Conservation (phyloP, 2,888 invertebrate genomes). For the Macroteleia sp. region DNA sequence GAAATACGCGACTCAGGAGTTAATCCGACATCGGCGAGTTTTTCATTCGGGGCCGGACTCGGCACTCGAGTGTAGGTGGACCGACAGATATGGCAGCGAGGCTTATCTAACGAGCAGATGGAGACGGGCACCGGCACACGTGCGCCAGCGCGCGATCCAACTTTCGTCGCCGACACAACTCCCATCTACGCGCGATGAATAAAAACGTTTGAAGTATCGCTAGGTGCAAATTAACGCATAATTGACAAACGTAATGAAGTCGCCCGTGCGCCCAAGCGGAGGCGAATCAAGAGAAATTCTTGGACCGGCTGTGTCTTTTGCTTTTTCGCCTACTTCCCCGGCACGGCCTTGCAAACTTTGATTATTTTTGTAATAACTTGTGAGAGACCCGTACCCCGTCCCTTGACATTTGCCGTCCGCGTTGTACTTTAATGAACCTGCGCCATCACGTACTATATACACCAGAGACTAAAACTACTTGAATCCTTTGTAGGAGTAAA, state of each 20-base stretch:
- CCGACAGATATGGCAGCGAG: conserved; percentile 52
- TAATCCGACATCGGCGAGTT: conserved; percentile 60
- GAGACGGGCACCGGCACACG: conserved; percentile 42
- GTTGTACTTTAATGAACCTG: too few relatives aligned
- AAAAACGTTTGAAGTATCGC: conserved; percentile 84
- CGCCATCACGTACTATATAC: too few relatives aligned
- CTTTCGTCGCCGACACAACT: too few relatives aligned
- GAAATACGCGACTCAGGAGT: conserved; percentile 59
- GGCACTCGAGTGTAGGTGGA: conserved; percentile 40
- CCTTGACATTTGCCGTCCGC: too few relatives aligned
- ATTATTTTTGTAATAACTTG: conserved; percentile 83
- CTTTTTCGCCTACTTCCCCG: conserved; percentile 55
- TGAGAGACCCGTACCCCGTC: conserved; percentile 12
- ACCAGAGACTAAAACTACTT: too few relatives aligned
- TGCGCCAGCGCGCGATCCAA: too few relatives aligned
- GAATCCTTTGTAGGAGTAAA: conserved; percentile 8
- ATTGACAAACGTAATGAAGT: conserved; percentile 84
- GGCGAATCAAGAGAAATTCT: conserved; percentile 66
- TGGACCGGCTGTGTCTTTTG: conserved; percentile 40
- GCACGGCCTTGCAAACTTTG: conserved; percentile 75
- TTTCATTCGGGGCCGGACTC: conserved; percentile 48
- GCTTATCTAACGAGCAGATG: conserved; percentile 49
- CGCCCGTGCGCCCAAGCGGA: conserved; percentile 67
- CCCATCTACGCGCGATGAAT: conserved; percentile 82
- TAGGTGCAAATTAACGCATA: conserved; percentile 84